These are phyloP conservation scores for Cecidostiba fungosa DNA, from an alignment of 2,888 invertebrate genomes.

Conservation along the genomic window DNA sequence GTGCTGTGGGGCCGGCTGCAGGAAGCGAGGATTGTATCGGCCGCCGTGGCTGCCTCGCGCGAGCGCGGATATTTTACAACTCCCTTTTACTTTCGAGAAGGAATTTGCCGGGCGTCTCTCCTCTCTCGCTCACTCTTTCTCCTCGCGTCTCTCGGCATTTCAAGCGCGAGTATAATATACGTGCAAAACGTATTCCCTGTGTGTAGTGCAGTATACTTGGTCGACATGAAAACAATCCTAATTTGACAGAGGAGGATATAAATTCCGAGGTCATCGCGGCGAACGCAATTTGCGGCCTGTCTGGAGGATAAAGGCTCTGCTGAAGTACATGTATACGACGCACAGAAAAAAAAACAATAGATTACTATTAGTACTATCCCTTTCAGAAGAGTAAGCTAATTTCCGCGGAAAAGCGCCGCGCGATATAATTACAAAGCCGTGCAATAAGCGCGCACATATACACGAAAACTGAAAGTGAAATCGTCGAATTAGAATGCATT, in stretches of 20 bases:
- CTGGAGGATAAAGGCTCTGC: constrained; percentile 22
- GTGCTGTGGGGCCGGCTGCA: constrained; percentile 33
- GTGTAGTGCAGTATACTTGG: no score
- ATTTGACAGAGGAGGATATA: constrained; percentile 31
- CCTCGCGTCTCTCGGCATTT: neutral
- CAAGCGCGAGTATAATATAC: neutral
- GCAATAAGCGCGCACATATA: neutral
- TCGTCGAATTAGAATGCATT: constrained; percentile 35
- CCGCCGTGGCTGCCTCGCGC: constrained; percentile 23
- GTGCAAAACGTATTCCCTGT: neutral
- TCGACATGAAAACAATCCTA: constrained; percentile 10
- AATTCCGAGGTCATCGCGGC: constrained; percentile 28
- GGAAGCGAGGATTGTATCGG: constrained; percentile 55
- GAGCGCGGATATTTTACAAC: constrained; percentile 47
- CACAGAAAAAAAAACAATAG: no score
- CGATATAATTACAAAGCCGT: constrained; percentile 29
- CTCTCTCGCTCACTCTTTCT: constrained; percentile 44
- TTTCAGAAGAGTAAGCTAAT: neutral
- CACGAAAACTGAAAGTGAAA: constrained; percentile 56
- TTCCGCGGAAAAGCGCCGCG: neutral
- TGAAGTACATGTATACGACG: neutral
- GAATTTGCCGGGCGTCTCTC: constrained; percentile 70
- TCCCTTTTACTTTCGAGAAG: constrained; percentile 77
- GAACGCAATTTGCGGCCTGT: constrained; percentile 23
- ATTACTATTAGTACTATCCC: neutral